These are phyloP conservation scores for Lepidostoma basale DNA, from an alignment of 1,140 invertebrate species.

Conservation along the genomic window DNA sequence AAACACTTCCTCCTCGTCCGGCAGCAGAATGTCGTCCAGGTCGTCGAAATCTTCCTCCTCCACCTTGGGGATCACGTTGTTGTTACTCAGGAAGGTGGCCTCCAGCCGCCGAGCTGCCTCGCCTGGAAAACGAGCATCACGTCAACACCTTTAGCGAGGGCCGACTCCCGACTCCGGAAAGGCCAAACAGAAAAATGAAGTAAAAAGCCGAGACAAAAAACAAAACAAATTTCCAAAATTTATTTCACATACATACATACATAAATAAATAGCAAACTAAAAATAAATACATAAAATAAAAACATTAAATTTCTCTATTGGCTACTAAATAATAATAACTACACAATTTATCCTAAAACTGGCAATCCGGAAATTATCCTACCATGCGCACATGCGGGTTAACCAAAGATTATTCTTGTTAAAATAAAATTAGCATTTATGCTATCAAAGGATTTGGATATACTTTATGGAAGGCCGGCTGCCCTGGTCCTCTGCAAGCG, in stretches of 20 bases:
- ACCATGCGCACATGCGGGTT: slow-evolving; percentile 42
- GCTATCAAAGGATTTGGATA: slow-evolving; percentile 4
- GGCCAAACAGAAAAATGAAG: slow-evolving; percentile 23
- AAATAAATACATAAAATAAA: slow-evolving; percentile 42
- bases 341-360: slow-evolving; percentile 26
- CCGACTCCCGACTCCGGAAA: slow-evolving; percentile 48
- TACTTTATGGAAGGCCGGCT: background rate
- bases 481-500: background rate
- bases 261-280: slow-evolving; percentile 36
- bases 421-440: slow-evolving; percentile 21
- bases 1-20: slow-evolving; percentile 52
- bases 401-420: slow-evolving; percentile 28
- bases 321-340: slow-evolving; percentile 41
- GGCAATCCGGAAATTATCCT: slow-evolving; percentile 1
- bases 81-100: slow-evolving; percentile 52
- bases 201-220: slow-evolving; percentile 45
- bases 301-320: slow-evolving; percentile 35
- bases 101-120: background rate
- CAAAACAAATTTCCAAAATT: slow-evolving; percentile 38
- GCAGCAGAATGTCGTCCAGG: slow-evolving; percentile 59
- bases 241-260: slow-evolving; percentile 43
- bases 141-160: slow-evolving; percentile 26
- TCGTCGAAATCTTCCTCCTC: slow-evolving; percentile 52
- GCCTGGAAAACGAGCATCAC: slow-evolving; percentile 39
- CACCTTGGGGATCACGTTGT: slow-evolving; percentile 49